A percentile compares a stretch with the other conserved stretches of the same genome.
phyloP scores from a whole-genome alignment of 2,113 vertebrate species.

The Recurvirostra avosetta region DNA sequence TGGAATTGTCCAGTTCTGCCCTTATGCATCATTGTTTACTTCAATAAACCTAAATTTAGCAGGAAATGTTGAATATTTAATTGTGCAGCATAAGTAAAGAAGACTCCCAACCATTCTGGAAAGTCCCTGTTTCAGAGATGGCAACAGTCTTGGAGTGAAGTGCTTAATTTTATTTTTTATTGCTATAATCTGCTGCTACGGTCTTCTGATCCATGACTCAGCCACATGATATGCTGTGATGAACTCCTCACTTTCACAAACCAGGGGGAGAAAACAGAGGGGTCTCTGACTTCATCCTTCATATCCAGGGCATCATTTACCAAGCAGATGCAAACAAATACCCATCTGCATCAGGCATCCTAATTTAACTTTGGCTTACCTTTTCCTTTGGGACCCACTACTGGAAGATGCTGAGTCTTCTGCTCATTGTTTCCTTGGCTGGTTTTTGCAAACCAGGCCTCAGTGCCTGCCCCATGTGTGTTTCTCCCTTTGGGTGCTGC shows the following conservation, averaged over 20 bases:
- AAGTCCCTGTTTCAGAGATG: neutral
- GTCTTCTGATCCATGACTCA: conserved; percentile 48
- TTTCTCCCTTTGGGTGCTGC: neutral
- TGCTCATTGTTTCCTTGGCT: neutral
- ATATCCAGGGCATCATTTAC: neutral
- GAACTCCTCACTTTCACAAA: neutral
- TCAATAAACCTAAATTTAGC: conserved; percentile 51
- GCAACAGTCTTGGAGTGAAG: neutral
- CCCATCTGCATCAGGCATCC: neutral
- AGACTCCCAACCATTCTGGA: neutral
- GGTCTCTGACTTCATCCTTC: neutral
- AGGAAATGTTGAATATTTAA: conserved; percentile 53
- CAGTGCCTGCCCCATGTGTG: neutral
- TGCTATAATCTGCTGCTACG: neutral
- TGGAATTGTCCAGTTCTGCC: conserved; percentile 39
- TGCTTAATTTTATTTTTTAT: neutral
- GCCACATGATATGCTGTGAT: neutral
- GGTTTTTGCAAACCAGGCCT: neutral
- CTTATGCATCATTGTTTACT: conserved; percentile 44
- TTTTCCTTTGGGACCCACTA: neutral
- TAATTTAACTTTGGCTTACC: neutral
- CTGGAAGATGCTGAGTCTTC: neutral
- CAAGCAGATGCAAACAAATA: neutral
- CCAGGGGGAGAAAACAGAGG: neutral
- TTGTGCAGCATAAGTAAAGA: conserved; percentile 21